Percentiles rank a stretch among this genome's conserved stretches.
Conservation (phyloP, 2,113 vertebrate species). For the Chlorodrepanis virens region DNA sequence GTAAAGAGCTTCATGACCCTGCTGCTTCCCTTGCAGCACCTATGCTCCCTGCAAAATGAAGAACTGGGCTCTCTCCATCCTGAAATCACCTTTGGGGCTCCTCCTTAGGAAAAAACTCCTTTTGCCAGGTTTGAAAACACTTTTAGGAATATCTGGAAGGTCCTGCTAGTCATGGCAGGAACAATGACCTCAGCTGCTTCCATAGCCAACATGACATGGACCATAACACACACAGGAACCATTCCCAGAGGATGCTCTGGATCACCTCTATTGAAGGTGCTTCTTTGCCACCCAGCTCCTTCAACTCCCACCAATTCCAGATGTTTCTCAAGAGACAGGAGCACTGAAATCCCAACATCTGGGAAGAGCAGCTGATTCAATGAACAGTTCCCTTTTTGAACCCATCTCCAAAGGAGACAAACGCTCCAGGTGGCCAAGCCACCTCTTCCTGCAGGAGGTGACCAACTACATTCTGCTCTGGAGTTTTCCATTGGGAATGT, state of each 20-base stretch:
- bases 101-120: not conserved
- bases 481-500: not conserved
- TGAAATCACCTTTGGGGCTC: not conserved
- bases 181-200: not conserved
- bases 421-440: not conserved
- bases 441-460: not conserved
- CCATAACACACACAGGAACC: rapidly evolving
- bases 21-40: not conserved
- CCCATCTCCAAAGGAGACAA: not conserved
- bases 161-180: not conserved
- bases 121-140: not conserved
- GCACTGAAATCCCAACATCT: not conserved
- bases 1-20: not conserved
- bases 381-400: not conserved
- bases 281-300: not conserved
- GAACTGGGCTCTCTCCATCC: not conserved
- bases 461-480: not conserved
- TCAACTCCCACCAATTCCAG: not conserved
- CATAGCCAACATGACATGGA: rapidly evolving
- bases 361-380: not conserved
- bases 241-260: not conserved
- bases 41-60: not conserved
- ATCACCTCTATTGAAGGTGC: not conserved
- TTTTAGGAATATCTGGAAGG: not conserved
- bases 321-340: not conserved